Evolutionary conservation across 2,113 vertebrate species (phyloP).

Genomic region (Amphiprion percula): DNA sequence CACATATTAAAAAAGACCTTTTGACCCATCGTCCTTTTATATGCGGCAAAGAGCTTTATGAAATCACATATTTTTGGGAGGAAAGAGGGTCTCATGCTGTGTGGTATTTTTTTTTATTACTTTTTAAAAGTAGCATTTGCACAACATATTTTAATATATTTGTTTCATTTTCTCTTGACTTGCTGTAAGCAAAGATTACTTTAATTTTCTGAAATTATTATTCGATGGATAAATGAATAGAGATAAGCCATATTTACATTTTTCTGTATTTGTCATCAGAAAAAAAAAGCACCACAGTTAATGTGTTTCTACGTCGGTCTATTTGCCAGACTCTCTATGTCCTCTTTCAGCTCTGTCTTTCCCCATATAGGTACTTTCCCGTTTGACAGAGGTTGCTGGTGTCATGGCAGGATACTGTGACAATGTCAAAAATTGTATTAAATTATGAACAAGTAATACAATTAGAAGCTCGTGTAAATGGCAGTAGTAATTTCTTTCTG

Average conservation of each 20-base stretch:
- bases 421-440: constrained; percentile 70
- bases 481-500: constrained; percentile 50
- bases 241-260: background rate
- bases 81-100: background rate
- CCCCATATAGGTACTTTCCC: constrained; percentile 23
- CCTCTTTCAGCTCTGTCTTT: constrained; percentile 22
- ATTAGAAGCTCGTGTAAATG: constrained; percentile 61
- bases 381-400: constrained; percentile 50
- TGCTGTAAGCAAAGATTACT: background rate
- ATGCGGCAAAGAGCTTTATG: constrained; percentile 26
- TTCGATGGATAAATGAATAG: background rate
- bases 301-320: constrained; percentile 2
- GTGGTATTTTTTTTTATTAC: background rate
- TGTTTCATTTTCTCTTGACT: background rate
- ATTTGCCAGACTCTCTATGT: constrained; percentile 18
- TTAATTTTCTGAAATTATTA: background rate
- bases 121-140: background rate
- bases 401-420: constrained; percentile 41
- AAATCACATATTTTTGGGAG: constrained; percentile 8
- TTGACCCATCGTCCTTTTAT: constrained; percentile 69
- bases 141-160: background rate
- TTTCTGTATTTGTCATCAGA: background rate
- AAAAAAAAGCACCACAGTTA: background rate
- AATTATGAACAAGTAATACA: constrained; percentile 59
- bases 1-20: constrained; percentile 61